Conservation (phyloP, 2,113 vertebrate genomes). For the Solenodon paradoxus region DNA sequence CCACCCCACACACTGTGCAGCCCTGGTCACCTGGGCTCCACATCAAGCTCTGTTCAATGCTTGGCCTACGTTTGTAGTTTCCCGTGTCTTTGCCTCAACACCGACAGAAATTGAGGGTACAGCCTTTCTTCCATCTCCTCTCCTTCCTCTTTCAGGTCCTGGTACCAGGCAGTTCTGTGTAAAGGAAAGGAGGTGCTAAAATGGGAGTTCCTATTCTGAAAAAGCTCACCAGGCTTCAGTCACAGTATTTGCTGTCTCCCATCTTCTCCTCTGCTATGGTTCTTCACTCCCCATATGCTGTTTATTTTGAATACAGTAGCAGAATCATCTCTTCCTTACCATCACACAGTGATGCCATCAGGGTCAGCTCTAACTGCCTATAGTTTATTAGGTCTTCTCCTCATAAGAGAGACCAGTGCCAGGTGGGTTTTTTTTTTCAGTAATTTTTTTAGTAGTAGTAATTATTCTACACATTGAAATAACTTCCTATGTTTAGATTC, state of each 20-base stretch:
- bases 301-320: not conserved
- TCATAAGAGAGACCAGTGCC: not conserved
- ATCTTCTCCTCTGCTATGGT: not conserved
- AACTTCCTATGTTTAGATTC: too few species aligned
- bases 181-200: not conserved
- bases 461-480: too few species aligned
- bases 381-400: not conserved
- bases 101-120: not conserved
- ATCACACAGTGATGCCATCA: too few species aligned
- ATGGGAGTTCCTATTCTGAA: not conserved
- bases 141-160: not conserved
- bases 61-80: not conserved
- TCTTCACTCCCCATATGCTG: not conserved
- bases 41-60: not conserved
- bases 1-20: fast-evolving
- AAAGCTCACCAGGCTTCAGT: not conserved
- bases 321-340: not conserved
- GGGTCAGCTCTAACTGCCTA: not conserved
- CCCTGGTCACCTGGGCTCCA: not conserved
- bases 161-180: not conserved
- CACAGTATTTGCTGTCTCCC: fast-evolving
- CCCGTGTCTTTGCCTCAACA: not conserved
- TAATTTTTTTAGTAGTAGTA: too few species aligned
- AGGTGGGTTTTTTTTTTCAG: too few species aligned
- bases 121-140: not conserved